A percentile compares a stretch with the other conserved stretches of the same genome.
Conservation (phyloP, 1,140 invertebrate species). For the Diprion similis region DNA sequence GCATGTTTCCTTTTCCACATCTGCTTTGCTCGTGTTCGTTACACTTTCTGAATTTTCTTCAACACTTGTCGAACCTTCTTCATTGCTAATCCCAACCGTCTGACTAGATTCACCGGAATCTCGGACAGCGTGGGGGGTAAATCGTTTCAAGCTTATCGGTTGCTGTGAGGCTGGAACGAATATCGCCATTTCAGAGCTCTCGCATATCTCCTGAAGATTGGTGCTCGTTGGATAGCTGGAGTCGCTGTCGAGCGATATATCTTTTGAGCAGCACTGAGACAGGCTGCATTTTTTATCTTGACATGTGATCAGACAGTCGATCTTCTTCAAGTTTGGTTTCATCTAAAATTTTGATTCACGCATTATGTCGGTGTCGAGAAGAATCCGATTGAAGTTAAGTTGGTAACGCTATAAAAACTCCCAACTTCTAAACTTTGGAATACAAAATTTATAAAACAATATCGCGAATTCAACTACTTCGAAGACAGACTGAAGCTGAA, state of each 20-base stretch:
- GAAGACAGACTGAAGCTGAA: not conserved
- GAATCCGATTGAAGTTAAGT: no score
- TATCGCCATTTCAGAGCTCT: slow-evolving; percentile 39
- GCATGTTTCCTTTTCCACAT: no score
- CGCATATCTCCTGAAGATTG: slow-evolving; percentile 23
- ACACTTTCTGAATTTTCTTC: no score
- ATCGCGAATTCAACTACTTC: slow-evolving; percentile 18
- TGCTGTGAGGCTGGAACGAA: slow-evolving; percentile 27
- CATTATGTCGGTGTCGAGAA: no score
- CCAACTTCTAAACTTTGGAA: no score
- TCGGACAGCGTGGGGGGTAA: slow-evolving; percentile 16
- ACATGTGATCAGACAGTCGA: slow-evolving; percentile 51
- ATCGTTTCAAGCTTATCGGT: slow-evolving; percentile 37
- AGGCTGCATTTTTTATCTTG: slow-evolving; percentile 46
- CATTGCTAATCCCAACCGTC: no score
- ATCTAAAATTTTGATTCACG: slow-evolving; percentile 35
- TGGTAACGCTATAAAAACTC: no score
- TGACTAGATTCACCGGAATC: no score
- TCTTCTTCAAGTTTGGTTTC: slow-evolving; percentile 37
- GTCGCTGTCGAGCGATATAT: slow-evolving; percentile 33
- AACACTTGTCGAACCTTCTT: no score
- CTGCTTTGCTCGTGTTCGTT: no score
- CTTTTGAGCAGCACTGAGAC: slow-evolving; percentile 52
- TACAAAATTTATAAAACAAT: slow-evolving; percentile 13
- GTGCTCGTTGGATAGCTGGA: slow-evolving; percentile 4